Evolutionary conservation across 2,888 invertebrate species (phyloP).

Genomic region (Dascillus cervinus): DNA sequence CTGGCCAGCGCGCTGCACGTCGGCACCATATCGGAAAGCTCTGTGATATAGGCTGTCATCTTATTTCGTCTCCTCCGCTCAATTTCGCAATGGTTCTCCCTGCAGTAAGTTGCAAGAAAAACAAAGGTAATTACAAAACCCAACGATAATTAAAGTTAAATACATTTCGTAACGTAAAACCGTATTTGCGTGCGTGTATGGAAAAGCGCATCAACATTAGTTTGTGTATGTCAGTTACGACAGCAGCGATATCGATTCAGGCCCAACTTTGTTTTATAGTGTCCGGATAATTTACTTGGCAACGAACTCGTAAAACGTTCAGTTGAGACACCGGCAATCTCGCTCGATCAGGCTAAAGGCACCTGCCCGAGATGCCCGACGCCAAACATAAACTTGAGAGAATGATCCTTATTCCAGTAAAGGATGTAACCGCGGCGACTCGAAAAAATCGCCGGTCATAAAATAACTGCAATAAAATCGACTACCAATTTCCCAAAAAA

Average conservation of each 20-base stretch:
- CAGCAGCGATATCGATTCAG: constrained; percentile 22
- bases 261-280: constrained; percentile 24
- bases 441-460: no score
- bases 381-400: constrained; percentile 17
- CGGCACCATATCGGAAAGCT: constrained; percentile 99
- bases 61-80: constrained; percentile 97
- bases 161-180: no score
- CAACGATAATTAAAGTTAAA: no score
- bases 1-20: constrained; percentile 96
- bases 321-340: constrained; percentile 21
- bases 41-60: constrained; percentile 99
- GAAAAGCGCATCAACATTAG: constrained; percentile 6
- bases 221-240: constrained; percentile 19
- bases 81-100: constrained; percentile 99
- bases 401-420: constrained; percentile 18
- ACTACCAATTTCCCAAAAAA: no score
- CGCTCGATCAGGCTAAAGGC: constrained; percentile 16
- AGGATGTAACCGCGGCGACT: no score
- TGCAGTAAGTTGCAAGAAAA: constrained; percentile 52
- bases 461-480: no score
- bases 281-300: constrained; percentile 28
- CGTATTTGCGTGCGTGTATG: no score
- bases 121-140: constrained; percentile 33
- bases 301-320: constrained; percentile 29
- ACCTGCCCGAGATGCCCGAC: constrained; percentile 8